Evolutionary conservation across 2,113 vertebrate genomes (phyloP), one percentile per base, ranked within the genome.

Genomic region (Oreotragus oreotragus): DNA sequence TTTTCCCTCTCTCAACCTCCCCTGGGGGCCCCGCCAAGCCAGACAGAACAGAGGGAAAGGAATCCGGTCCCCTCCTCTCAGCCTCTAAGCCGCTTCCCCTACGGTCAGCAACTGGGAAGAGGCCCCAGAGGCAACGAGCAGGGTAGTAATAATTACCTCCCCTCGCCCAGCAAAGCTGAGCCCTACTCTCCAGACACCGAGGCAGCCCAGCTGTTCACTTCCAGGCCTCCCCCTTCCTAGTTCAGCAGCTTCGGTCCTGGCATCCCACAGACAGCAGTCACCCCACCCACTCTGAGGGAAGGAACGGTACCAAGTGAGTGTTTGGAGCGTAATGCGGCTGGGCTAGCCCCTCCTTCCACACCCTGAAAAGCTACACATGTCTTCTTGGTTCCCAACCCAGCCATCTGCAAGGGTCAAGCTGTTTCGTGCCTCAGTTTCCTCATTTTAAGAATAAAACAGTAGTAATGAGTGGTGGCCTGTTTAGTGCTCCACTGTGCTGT

Each of bases 221-320:
- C 84, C 2, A 2, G 39, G 76, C 80, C 51, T 80, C 58, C 21
- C 17, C 36, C 7, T 53, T 83, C 95, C 95, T 53, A 89, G 87
- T 77, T 90, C 94, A 89, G 97, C 95, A 96, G 81, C 97, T 86
- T 49, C 39, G 49, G 60, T 43, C 6, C 84, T 76, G n/a, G 60
- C 13, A 4, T 79, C 94, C 89, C 21, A 2, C 39, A 1, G 93
- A 96, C 53, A 94, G 45, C 80, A 81, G 93, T 19, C 36, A 28
- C 80, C 73, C 94, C 81, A 45, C 90, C 87, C 88, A 28, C 51
- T 77, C 49, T 45, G 13, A 0, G 7, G 79, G 47, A 51, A 92
- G 43, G 85, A 95, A 81, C 73, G 84, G 62, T 28, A 58, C 92
- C 51, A 25, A 93, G 88, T 55, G 51, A 86, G 64, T 55, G 80